A percentile compares a stretch with the other conserved stretches of the same genome.
Conservation (phyloP, 2,888 invertebrate species). For the Eucera pruinosa region DNA sequence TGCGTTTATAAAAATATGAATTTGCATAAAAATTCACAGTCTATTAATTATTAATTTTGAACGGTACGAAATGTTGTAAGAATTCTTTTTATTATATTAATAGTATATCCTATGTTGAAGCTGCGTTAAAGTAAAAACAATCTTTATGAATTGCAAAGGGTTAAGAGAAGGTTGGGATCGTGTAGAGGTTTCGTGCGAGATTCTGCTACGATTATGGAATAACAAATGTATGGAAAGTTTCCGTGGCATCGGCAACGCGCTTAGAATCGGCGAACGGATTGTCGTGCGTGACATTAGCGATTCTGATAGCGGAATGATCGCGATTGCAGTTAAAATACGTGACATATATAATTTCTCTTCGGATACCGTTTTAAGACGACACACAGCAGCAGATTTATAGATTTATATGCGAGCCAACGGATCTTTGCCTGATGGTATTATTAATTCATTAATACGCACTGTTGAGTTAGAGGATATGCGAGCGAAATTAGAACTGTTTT, state of each 20-base stretch:
- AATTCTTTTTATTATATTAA: too few species aligned
- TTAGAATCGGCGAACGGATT: constrained; percentile 4
- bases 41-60: too few species aligned
- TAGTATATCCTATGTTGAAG: too few species aligned
- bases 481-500: too few species aligned
- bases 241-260: not conserved
- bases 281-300: constrained; percentile 21
- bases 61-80: too few species aligned
- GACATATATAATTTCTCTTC: constrained; percentile 1
- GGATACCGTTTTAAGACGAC: not conserved
- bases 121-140: too few species aligned
- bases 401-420: constrained; percentile 12
- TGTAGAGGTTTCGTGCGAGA: constrained; percentile 8
- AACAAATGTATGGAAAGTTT: constrained; percentile 40
- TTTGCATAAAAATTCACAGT: too few species aligned
- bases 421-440: not conserved
- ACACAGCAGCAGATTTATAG: too few species aligned
- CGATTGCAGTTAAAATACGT: constrained; percentile 30
- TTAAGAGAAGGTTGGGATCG: too few species aligned
- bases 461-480: not conserved
- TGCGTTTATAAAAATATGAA: too few species aligned
- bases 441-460: not conserved
- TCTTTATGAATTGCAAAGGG: too few species aligned
- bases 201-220: constrained; percentile 18
- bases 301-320: constrained; percentile 20